Conservation (phyloP, 2,113 vertebrate genomes). For the Rhinopomastus cyanomelas region DNA sequence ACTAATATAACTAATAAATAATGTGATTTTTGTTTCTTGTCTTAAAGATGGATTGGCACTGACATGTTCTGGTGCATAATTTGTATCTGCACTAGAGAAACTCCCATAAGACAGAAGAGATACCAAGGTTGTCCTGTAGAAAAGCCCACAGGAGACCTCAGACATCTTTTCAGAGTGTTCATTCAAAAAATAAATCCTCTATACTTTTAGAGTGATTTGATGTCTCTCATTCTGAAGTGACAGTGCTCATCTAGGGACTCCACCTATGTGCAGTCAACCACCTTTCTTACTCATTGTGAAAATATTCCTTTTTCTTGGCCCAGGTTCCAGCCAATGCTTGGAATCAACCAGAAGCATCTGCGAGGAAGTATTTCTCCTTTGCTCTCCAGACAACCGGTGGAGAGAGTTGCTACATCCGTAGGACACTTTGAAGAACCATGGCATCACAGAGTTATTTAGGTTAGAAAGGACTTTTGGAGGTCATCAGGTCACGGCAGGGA, state of each 20-base stretch:
- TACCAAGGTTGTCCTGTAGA: background rate
- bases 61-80: background rate
- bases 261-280: background rate
- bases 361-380: background rate
- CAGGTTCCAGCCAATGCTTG: background rate
- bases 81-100: background rate
- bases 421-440: background rate
- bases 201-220: background rate
- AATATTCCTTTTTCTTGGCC: background rate
- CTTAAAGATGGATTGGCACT: background rate
- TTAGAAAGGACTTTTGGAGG: background rate
- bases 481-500: background rate
- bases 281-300: background rate
- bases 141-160: background rate
- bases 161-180: background rate
- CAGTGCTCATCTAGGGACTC: background rate
- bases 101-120: background rate
- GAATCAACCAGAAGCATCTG: background rate
- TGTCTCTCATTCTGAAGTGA: background rate
- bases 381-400: background rate
- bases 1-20: background rate
- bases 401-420: background rate
- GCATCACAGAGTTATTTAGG: background rate
- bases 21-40: background rate
- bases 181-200: background rate